These are phyloP conservation scores for Pavo muticus DNA, from an alignment of 2,113 vertebrate species.

Conservation along the genomic window DNA sequence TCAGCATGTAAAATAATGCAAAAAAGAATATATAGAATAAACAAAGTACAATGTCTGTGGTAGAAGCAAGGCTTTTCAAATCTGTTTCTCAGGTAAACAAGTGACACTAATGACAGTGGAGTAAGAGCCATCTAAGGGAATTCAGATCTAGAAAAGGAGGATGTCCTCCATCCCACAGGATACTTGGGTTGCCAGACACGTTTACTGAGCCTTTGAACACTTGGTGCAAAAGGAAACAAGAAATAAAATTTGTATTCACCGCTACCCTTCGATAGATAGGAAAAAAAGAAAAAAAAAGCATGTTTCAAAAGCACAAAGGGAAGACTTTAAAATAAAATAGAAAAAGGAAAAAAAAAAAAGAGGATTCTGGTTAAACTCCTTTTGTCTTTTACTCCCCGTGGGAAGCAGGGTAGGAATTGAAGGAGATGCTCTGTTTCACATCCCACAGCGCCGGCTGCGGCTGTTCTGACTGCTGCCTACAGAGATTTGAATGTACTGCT, in stretches of 20 bases:
- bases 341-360: not conserved
- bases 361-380: constrained; percentile 68
- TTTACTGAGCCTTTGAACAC: constrained; percentile 72
- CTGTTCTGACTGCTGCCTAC: constrained; percentile 90
- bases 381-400: constrained; percentile 74
- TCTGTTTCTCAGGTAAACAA: constrained; percentile 78
- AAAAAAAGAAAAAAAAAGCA: constrained; percentile 27
- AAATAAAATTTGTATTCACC: constrained; percentile 31
- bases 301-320: constrained; percentile 79
- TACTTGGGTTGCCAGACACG: constrained; percentile 50
- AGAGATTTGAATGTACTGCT: constrained; percentile 97
- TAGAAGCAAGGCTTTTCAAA: constrained; percentile 77
- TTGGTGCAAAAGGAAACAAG: constrained; percentile 61
- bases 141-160: constrained; percentile 55
- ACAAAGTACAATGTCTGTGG: constrained; percentile 55
- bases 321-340: constrained; percentile 60
- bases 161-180: constrained; percentile 52
- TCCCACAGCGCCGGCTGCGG: constrained; percentile 78
- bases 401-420: constrained; percentile 76
- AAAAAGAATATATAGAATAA: constrained; percentile 51
- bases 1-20: constrained; percentile 53
- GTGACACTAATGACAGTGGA: constrained; percentile 74
- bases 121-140: constrained; percentile 67
- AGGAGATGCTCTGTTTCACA: constrained; percentile 79
- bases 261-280: constrained; percentile 62